Evolutionary conservation across 92 coral and sea anemone species (phyloP).

Genomic region (Meandrina meandrites): DNA sequence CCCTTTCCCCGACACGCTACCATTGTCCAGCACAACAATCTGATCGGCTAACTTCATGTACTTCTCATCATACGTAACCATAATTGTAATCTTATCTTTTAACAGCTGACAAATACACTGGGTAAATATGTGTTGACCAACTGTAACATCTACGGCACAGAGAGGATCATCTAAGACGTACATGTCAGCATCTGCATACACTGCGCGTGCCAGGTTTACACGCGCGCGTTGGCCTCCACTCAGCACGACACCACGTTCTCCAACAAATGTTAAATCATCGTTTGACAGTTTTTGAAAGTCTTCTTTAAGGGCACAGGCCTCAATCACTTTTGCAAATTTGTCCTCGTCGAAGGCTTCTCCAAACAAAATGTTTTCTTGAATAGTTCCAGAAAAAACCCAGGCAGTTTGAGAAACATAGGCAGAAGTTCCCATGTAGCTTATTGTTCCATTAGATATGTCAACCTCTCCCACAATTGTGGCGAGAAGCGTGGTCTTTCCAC

Average conservation of each 20-base stretch:
- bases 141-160: conserved; percentile 1
- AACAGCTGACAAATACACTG: background rate
- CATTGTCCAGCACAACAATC: conserved; percentile 1
- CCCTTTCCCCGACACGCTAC: background rate
- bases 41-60: conserved; percentile 8
- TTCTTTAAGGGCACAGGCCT: background rate
- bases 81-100: background rate
- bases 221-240: conserved; percentile 5
- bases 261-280: background rate
- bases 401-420: conserved; percentile 9
- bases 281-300: background rate
- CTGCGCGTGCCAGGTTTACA: conserved; percentile 10
- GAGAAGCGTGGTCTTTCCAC: conserved; percentile 9
- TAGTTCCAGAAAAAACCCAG: conserved; percentile 11
- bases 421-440: background rate
- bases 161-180: conserved; percentile 5
- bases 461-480: background rate
- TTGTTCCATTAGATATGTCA: background rate
- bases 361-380: conserved; percentile 9
- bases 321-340: background rate
- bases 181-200: conserved; percentile 14
- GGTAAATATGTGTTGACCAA: background rate
- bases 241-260: background rate
- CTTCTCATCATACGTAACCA: background rate
- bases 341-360: background rate